phyloP scores from a whole-genome alignment of 2,888 invertebrate genomes.

The Troides oblongomaculatus region DNA sequence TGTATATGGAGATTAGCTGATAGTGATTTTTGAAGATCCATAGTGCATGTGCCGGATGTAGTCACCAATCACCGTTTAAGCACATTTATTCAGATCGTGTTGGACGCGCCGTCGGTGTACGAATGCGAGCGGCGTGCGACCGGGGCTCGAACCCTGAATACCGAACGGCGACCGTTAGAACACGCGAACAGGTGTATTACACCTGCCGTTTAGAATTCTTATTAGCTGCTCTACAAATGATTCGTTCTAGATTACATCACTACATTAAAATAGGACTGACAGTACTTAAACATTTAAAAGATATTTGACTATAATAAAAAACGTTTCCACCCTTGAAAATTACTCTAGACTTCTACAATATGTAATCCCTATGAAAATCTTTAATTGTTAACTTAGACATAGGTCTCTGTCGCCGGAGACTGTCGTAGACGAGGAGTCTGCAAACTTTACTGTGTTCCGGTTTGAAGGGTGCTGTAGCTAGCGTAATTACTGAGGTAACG shows the following conservation, averaged over 20 bases:
- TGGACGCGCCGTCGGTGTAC: slow-evolving; percentile 8
- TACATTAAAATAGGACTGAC: too few relatives aligned
- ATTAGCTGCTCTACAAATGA: slow-evolving; percentile 23
- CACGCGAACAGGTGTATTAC: slow-evolving; percentile 33
- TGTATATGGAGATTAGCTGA: background rate
- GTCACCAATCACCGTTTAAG: background rate
- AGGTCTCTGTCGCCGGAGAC: too few relatives aligned
- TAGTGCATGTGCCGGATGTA: background rate
- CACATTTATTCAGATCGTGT: slow-evolving; percentile 13
- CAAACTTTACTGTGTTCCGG: too few relatives aligned
- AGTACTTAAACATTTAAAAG: too few relatives aligned
- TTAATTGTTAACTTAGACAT: too few relatives aligned
- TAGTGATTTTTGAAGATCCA: background rate
- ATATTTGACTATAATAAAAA: too few relatives aligned
- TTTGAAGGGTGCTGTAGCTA: too few relatives aligned
- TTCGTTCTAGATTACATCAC: slow-evolving; percentile 3
- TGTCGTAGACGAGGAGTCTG: too few relatives aligned
- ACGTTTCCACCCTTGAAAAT: too few relatives aligned
- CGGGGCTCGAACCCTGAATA: slow-evolving; percentile 36
- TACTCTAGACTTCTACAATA: too few relatives aligned
- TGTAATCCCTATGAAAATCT: too few relatives aligned
- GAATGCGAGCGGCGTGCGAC: slow-evolving; percentile 28
- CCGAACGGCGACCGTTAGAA: slow-evolving; percentile 34
- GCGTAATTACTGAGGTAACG: too few relatives aligned
- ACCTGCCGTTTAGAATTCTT: slow-evolving; percentile 13